Base-by-base conservation (phyloP, 2,888 invertebrate genomes). In the Bunonema sp. region DNA sequence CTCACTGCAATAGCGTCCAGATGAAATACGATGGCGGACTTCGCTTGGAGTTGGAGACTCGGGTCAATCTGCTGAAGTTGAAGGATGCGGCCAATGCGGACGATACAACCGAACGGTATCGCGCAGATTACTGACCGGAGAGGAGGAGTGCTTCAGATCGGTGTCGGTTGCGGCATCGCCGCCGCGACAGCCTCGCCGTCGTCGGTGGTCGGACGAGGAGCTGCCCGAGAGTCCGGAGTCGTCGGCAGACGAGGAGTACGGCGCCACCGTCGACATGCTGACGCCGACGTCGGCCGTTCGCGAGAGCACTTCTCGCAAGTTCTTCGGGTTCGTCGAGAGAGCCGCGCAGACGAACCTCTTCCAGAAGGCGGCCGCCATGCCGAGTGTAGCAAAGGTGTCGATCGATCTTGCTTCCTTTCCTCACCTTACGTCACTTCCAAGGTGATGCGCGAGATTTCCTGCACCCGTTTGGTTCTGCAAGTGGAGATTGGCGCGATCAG, bases 401-500 rank as follows among this genome's bases (percentile, higher is more conserved):
- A n/a, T n/a, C n/a, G n/a, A n/a, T n/a, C n/a, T n/a, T n/a, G n/a
- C n/a, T n/a, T n/a, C n/a, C n/a, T n/a, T n/a, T n/a, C n/a, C n/a
- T n/a, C n/a, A n/a, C n/a, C 26, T 12, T 26, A 12, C 26, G 7
- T 12, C 26, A 8, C 26, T 26, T n/a, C n/a, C n/a, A n/a, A 80
- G 54, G 83, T 84, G 1, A 83, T 88, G 80, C 82, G 84, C 70
- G 84, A 65, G 4, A 80, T 88, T 3, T 84, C 85, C 2, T 84
- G 85, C 65, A 87, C 85, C 1, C 82, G 82, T 49, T 78, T 88
- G 41, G 78, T 82, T 52, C 74, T 88, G 48, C 80, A 80, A 57
- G 81, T 88, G n/a, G 83, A 84, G 67, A 73, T 88, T 32, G 79
- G 80, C 47, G 79, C 78, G 24, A 71, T 86, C 31, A 78, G 79